Conservation (phyloP, 2,113 vertebrate species). For the Triplophysa dalaica region DNA sequence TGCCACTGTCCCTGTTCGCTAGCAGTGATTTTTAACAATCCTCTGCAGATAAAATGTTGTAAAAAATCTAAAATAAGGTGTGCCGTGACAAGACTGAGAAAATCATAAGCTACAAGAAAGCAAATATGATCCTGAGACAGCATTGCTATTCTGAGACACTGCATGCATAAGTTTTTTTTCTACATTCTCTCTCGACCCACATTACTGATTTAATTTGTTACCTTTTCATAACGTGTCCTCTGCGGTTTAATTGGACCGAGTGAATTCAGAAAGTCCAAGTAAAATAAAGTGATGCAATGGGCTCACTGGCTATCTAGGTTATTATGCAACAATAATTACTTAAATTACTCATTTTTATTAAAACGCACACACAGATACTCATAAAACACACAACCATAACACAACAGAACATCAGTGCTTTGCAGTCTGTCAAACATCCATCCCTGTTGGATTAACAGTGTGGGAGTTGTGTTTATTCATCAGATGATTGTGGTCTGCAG, state of each 20-base stretch:
- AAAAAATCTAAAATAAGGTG: too few relatives aligned
- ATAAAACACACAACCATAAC: too few relatives aligned
- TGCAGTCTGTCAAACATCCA: background rate
- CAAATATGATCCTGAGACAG: background rate
- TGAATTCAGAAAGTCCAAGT: background rate
- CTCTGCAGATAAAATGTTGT: too few relatives aligned
- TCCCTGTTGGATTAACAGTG: background rate
- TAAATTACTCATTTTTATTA: background rate
- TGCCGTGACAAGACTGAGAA: background rate
- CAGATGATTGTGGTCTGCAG: background rate
- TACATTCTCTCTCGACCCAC: background rate
- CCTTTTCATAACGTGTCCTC: background rate
- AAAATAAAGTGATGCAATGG: background rate
- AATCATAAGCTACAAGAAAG: background rate
- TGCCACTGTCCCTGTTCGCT: too few relatives aligned
- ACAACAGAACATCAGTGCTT: too few relatives aligned
- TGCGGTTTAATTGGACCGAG: background rate
- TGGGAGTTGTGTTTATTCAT: constrained; percentile 36
- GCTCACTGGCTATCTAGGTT: background rate
- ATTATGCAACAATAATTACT: background rate
- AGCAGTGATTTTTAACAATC: too few relatives aligned
- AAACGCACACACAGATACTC: too few relatives aligned
- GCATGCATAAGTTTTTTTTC: background rate
- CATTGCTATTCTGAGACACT: background rate
- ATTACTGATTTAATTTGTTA: background rate